phyloP scores from a whole-genome alignment of 2,113 vertebrate species.

The Stegostoma tigrinum region DNA sequence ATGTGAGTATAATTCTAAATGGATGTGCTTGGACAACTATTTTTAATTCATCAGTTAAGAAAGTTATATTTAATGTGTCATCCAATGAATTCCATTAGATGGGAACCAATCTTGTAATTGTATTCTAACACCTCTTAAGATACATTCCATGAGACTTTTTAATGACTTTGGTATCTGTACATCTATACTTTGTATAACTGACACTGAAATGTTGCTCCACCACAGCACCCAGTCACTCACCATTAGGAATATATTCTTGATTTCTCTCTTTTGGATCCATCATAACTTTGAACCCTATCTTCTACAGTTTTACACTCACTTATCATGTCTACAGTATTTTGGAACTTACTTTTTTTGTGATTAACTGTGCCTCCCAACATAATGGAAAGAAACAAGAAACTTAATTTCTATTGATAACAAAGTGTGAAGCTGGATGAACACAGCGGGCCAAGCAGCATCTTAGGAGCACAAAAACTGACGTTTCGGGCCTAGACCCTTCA shows the following conservation, averaged over 20 bases:
- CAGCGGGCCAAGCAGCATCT: no score
- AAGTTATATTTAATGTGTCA: not conserved
- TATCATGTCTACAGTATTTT: not conserved
- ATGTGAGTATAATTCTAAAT: constrained; percentile 45
- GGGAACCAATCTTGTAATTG: not conserved
- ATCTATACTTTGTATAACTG: not conserved
- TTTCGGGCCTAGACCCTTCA: no score
- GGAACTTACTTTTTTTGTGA: not conserved
- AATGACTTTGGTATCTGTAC: not conserved
- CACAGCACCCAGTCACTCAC: not conserved
- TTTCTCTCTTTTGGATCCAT: not conserved
- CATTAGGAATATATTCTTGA: not conserved
- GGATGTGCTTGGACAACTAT: not conserved
- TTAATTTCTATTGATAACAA: no score
- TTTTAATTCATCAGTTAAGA: not conserved
- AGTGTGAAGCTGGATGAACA: no score
- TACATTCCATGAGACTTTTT: not conserved
- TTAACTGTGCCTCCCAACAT: not conserved
- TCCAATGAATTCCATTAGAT: not conserved
- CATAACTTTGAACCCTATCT: not conserved
- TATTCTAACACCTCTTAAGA: not conserved
- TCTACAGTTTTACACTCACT: not conserved
- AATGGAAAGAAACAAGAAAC: no score
- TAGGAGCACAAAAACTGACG: no score
- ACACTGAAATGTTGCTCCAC: not conserved